These are phyloP conservation scores for Brachypteracias leptosomus DNA, from an alignment of 2,113 vertebrate genomes.

Conservation along the genomic window DNA sequence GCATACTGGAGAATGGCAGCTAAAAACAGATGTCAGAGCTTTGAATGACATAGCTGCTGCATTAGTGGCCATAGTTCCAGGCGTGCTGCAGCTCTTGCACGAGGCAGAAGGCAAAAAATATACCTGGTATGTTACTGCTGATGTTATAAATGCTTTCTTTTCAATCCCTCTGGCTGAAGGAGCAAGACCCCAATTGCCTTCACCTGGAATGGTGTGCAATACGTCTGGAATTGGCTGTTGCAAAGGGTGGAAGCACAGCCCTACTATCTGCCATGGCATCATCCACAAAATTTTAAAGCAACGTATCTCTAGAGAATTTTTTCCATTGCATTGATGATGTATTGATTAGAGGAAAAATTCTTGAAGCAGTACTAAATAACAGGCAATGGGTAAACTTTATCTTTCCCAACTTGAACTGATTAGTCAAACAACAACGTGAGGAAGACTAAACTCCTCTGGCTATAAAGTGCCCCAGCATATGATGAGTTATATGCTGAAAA, in stretches of 20 bases:
- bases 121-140: not conserved
- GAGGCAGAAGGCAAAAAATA: not conserved
- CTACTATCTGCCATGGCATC: not conserved
- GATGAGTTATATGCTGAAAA: not conserved
- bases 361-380: not conserved
- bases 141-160: not conserved
- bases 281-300: not conserved
- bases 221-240: not conserved
- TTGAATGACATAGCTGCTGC: not conserved
- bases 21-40: not conserved
- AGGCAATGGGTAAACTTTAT: not conserved
- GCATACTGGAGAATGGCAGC: not conserved
- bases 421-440: not conserved
- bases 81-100: not conserved
- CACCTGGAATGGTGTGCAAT: not conserved
- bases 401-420: not conserved
- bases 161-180: not conserved
- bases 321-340: not conserved
- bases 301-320: not conserved
- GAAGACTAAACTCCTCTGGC: not conserved
- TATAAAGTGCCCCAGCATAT: not conserved
- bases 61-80: not conserved
- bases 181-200: not conserved
- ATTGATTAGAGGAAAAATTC: not conserved
- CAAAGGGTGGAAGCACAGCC: not conserved